Percentiles rank a stretch among this genome's conserved stretches.
These are phyloP conservation scores for Hypsibius dujardini DNA, from an alignment of 1,140 invertebrate genomes.

Conservation along the genomic window DNA sequence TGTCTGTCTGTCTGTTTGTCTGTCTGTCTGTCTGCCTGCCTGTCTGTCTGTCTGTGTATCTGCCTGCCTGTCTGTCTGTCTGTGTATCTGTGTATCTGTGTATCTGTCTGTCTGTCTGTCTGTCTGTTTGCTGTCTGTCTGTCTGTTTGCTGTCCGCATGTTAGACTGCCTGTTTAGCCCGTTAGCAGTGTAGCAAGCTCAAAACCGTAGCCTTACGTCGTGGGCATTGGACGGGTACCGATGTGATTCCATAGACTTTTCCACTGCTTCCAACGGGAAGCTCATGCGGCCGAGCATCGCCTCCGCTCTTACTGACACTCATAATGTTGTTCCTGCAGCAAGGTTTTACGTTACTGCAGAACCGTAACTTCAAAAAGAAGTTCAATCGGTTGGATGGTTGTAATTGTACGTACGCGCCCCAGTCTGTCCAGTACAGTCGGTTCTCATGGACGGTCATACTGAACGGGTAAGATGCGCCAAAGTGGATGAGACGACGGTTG, in stretches of 20 bases:
- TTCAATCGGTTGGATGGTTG: not conserved
- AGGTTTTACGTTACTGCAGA: conserved; percentile 1
- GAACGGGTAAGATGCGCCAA: conserved; percentile 68
- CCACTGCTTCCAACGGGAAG: conserved; percentile 66
- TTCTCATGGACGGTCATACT: conserved; percentile 60
- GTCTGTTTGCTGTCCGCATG: no score
- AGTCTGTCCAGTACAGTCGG: conserved; percentile 88
- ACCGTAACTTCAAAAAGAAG: conserved; percentile 10
- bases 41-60: no score
- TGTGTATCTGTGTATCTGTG: no score
- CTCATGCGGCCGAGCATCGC: conserved; percentile 42
- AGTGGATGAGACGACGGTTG: conserved; percentile 46
- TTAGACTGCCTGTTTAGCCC: no score
- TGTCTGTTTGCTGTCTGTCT: no score
- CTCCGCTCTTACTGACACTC: conserved; percentile 46
- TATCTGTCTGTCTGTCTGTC: no score
- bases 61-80: no score
- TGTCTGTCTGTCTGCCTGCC: no score
- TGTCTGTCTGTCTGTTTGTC: not conserved
- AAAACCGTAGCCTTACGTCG: conserved; percentile 28
- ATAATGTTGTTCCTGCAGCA: conserved; percentile 43
- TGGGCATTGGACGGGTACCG: conserved; percentile 60
- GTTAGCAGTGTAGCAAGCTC: not conserved
- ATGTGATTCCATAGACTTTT: conserved; percentile 67
- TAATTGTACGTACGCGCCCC: conserved; percentile 60